A percentile compares a stretch with the other conserved stretches of the same genome.
These are phyloP conservation scores for Troides aeacus DNA, from an alignment of 2,888 invertebrate genomes.

Conservation along the genomic window DNA sequence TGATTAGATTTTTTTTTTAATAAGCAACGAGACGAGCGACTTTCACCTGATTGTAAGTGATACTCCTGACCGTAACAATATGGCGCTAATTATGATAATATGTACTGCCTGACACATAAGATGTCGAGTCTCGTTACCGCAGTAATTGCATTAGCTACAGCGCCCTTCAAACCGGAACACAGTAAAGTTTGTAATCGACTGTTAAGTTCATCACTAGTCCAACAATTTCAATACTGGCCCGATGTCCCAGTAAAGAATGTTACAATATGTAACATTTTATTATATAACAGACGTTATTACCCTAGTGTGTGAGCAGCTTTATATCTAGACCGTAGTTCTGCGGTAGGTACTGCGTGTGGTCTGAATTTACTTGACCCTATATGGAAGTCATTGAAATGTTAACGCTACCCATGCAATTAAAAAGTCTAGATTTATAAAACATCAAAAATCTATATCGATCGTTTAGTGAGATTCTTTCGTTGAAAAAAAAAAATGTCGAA, in stretches of 20 bases:
- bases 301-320: background rate
- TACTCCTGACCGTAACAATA: no score
- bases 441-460: slow-evolving; percentile 5
- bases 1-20: no score
- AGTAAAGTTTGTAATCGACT: no score
- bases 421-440: slow-evolving; percentile 7
- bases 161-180: no score
- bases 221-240: no score
- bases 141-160: no score
- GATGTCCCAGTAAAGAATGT: background rate
- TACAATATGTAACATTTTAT: slow-evolving; percentile 29
- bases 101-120: no score
- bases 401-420: slow-evolving; percentile 19
- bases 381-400: slow-evolving; percentile 35
- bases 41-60: no score
- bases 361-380: slow-evolving; percentile 44
- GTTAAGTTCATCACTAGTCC: no score
- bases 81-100: no score
- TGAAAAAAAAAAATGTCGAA: background rate
- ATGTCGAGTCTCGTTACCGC: no score
- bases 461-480: background rate
- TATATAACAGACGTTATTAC: background rate
- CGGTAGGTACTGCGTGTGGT: slow-evolving; percentile 44
- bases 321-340: slow-evolving; percentile 17
- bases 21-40: no score